phyloP scores from a whole-genome alignment of 2,888 invertebrate species.

The Argyresthia albistria region DNA sequence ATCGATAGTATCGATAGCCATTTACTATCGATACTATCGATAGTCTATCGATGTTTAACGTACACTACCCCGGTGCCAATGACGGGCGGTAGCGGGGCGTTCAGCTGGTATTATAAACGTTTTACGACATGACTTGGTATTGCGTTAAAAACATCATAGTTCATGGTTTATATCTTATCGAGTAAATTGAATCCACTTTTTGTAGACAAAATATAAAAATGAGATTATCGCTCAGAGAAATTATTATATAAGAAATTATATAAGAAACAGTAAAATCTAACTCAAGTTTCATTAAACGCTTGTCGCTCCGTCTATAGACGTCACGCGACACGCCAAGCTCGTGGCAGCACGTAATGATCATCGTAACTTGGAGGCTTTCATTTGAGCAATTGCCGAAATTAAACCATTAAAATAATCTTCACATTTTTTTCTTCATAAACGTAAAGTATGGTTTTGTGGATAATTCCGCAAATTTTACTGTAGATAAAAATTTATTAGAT shows the following conservation, averaged over 20 bases:
- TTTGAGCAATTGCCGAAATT: slow-evolving; percentile 17
- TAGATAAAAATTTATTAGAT: slow-evolving; percentile 1
- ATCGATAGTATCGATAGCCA: too few species aligned
- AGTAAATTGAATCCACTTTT: too few species aligned
- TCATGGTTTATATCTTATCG: too few species aligned
- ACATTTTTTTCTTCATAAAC: neutral
- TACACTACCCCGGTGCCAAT: neutral
- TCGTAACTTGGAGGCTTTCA: slow-evolving; percentile 21
- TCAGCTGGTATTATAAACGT: too few species aligned
- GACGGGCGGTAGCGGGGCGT: neutral
- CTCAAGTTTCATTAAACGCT: neutral
- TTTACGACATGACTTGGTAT: too few species aligned
- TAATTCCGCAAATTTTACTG: slow-evolving; percentile 1
- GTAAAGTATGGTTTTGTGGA: slow-evolving; percentile 1
- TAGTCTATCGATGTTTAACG: too few species aligned
- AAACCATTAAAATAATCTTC: slow-evolving; percentile 11
- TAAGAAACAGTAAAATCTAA: neutral
- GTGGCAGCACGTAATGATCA: slow-evolving; percentile 10
- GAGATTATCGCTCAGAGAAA: too few species aligned
- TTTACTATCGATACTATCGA: too few species aligned
- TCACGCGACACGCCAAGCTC: neutral
- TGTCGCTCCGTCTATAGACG: neutral
- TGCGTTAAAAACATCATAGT: too few species aligned
- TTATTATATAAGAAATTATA: too few species aligned
- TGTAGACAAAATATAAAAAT: too few species aligned